phyloP scores from a whole-genome alignment of 2,888 invertebrate species.

The Macrosiphum euphorbiae region DNA sequence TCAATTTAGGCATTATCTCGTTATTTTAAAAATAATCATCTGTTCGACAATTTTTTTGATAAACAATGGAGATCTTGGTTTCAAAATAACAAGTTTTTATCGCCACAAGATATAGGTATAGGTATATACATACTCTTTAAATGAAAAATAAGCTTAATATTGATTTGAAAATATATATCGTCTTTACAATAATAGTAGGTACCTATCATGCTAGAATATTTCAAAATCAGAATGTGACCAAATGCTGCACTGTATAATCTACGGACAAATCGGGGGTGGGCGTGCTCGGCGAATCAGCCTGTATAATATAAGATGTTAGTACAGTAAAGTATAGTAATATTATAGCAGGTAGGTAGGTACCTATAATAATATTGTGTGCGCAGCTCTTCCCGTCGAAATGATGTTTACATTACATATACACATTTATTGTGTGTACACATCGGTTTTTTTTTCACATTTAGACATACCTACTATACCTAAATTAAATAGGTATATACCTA shows the following conservation, averaged over 20 bases:
- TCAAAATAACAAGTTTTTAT: background rate
- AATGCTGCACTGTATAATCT: background rate
- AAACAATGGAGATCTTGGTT: background rate
- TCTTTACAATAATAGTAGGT: background rate
- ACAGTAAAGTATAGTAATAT: no score
- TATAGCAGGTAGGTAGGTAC: no score
- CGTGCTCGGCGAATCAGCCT: background rate
- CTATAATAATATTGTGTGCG: no score
- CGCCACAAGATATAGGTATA: background rate
- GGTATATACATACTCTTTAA: background rate
- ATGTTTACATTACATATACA: conserved; percentile 15
- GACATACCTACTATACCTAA: background rate
- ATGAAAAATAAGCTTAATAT: background rate
- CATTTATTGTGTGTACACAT: background rate
- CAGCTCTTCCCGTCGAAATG: background rate
- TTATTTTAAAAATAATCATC: background rate
- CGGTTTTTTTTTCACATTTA: background rate
- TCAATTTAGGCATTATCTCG: background rate
- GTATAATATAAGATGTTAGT: background rate
- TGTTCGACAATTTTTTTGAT: background rate
- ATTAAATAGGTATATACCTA: background rate
- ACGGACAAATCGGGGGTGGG: background rate
- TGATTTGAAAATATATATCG: background rate
- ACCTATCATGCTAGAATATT: background rate
- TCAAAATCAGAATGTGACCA: background rate